These are phyloP conservation scores for Carabus problematicus DNA, from an alignment of 2,888 invertebrate genomes.

Conservation along the genomic window DNA sequence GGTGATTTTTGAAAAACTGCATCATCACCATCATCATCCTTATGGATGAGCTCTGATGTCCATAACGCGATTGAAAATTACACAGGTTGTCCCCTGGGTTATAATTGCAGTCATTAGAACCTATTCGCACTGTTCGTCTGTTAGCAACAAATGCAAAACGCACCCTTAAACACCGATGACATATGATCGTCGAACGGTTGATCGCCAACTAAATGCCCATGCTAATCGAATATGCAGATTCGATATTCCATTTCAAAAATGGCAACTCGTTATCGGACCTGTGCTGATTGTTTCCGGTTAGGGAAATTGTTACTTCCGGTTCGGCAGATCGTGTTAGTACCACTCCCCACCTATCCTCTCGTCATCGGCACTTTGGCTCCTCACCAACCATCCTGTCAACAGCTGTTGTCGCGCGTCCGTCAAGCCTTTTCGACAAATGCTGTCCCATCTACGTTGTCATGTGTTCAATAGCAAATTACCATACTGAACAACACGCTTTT, in stretches of 20 bases:
- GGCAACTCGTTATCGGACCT: constrained; percentile 47
- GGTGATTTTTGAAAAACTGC: no score
- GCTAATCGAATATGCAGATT: constrained; percentile 51
- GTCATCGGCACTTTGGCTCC: no score
- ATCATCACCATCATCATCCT: background rate
- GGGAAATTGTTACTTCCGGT: constrained; percentile 52
- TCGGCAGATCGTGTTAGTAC: constrained; percentile 14
- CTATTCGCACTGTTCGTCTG: constrained; percentile 14
- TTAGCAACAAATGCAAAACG: constrained; percentile 5
- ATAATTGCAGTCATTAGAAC: constrained; percentile 38
- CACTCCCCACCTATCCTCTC: background rate
- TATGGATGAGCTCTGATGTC: background rate
- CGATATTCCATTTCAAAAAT: constrained; percentile 50
- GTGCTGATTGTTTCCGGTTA: constrained; percentile 53
- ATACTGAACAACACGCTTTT: no score
- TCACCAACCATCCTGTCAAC: no score
- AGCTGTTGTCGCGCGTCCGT: no score
- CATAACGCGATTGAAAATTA: constrained; percentile 22
- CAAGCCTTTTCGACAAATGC: no score
- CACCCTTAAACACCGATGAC: constrained; percentile 2
- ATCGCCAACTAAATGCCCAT: constrained; percentile 18
- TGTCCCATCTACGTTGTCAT: no score
- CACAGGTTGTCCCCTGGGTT: constrained; percentile 20
- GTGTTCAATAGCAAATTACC: no score
- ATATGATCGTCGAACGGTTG: background rate